Evolutionary conservation across 2,888 invertebrate species (phyloP), one percentile per base, ranked within the genome.

Genomic region (Agrochola lota): DNA sequence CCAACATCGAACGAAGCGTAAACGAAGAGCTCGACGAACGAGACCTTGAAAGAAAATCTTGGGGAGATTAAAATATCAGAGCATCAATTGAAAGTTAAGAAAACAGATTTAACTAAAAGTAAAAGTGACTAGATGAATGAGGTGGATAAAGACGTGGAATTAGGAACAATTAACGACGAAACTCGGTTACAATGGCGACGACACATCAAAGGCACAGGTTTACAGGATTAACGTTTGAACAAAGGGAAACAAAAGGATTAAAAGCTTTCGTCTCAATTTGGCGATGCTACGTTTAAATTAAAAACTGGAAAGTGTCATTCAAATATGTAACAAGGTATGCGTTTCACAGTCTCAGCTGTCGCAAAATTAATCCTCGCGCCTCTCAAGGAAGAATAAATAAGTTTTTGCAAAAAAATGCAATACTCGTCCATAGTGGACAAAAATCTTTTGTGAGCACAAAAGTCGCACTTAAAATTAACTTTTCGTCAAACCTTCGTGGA

Each of bases 391-490:
- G 91, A 92, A 94, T 91, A 91, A 92, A 92, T 88, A 91, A 88
- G 87, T 88, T 91, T 92, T 91, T 89, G 88, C 91, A 92, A 92
- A 93, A 85, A 93, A 92, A 88, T 88, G 88, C 89, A 90, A 91
- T 91, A 87, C 92, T 90, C 87, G 89, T 85, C 89, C 90, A 91
- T 91, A 93, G 92, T 92, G 94, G 93, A 94, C 95, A 93, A 94
- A 94, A 94, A 93, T 94, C 95, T 93, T 95, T 95, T 96, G 95
- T 95, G 92, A 90, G 90, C 90, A 93, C 74, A 85, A 86, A 95
- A 94, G 93, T 94, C 93, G 91, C 93, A 94, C 93, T 95, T 95
- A 91, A 94, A 95, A 95, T 96, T 95, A 95, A 95, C 93, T 95
- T 95, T 94, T 92, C 93, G 91, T 91, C 91, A 90, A 91, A 86